These are phyloP conservation scores for Mnemiopsis leidyi DNA, from an alignment of 37 sponge, comb jelly and placozoan genomes.

Conservation along the genomic window DNA sequence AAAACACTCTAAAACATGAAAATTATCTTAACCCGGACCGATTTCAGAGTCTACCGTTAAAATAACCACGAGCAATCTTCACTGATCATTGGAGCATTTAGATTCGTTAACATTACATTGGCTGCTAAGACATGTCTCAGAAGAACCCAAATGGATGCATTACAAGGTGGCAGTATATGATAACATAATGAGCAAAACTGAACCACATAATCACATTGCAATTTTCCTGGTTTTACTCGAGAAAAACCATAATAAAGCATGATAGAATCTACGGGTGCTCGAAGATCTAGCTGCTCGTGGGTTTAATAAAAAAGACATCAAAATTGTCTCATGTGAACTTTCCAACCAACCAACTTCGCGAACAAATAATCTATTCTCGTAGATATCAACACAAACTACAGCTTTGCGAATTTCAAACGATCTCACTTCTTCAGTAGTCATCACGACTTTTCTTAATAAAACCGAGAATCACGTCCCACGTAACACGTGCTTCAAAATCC, in stretches of 20 bases:
- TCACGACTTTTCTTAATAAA: conserved; percentile 3
- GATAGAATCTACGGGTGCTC: too few relatives aligned
- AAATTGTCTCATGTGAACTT: neutral
- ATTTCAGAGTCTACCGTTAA: conserved; percentile 20
- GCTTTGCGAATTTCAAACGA: too few relatives aligned
- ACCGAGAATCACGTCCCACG: neutral
- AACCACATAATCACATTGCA: too few relatives aligned
- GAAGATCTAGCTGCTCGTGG: neutral
- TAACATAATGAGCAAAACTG: too few relatives aligned
- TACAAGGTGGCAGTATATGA: too few relatives aligned
- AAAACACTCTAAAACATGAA: conserved; percentile 28
- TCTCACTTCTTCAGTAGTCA: too few relatives aligned
- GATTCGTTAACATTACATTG: too few relatives aligned
- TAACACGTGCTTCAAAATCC: neutral
- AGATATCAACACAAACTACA: neutral
- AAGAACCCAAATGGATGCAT: too few relatives aligned
- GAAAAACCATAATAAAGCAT: too few relatives aligned
- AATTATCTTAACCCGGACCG: conserved; percentile 52
- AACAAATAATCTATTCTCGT: neutral
- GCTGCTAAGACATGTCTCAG: too few relatives aligned
- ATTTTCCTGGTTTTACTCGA: too few relatives aligned
- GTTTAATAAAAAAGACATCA: neutral
- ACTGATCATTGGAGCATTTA: neutral
- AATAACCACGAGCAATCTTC: conserved; percentile 15
- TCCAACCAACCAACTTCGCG: neutral